phyloP scores from a whole-genome alignment of 2,113 vertebrate genomes.

The Lophotis ruficrista region DNA sequence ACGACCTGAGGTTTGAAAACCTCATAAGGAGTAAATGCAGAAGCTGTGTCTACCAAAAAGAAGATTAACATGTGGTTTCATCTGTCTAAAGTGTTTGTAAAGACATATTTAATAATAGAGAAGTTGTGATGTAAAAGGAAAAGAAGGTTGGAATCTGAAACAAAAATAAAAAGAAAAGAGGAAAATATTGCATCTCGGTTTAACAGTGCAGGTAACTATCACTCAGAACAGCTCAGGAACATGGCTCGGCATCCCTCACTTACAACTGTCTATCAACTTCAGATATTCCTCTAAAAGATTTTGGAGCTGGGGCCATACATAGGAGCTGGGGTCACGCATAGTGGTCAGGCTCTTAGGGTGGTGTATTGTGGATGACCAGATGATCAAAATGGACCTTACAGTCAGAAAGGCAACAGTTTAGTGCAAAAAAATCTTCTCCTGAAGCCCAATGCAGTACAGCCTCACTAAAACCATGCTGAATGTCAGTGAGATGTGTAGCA shows the following conservation, averaged over 20 bases:
- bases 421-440: not conserved
- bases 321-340: not conserved
- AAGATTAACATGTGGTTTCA: not conserved
- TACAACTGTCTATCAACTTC: not conserved
- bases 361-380: not conserved
- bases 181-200: not conserved
- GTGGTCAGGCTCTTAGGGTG: not conserved
- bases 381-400: not conserved
- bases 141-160: not conserved
- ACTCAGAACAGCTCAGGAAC: not conserved
- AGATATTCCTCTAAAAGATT: not conserved
- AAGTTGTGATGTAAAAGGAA: not conserved
- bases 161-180: not conserved
- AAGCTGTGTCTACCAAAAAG: not conserved
- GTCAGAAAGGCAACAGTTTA: not conserved
- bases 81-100: not conserved
- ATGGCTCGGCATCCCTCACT: not conserved
- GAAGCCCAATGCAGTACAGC: not conserved
- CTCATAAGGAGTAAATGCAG: not conserved
- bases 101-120: not conserved
- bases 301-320: not conserved
- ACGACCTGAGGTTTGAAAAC: not conserved
- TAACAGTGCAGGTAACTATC: not conserved
- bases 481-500: not conserved
- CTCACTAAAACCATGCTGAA: not conserved